A percentile compares a stretch with the other conserved stretches of the same genome.
These are phyloP conservation scores for Sebastes melanostomus DNA, from an alignment of 2,797 vertebrate genomes.

Conservation along the genomic window DNA sequence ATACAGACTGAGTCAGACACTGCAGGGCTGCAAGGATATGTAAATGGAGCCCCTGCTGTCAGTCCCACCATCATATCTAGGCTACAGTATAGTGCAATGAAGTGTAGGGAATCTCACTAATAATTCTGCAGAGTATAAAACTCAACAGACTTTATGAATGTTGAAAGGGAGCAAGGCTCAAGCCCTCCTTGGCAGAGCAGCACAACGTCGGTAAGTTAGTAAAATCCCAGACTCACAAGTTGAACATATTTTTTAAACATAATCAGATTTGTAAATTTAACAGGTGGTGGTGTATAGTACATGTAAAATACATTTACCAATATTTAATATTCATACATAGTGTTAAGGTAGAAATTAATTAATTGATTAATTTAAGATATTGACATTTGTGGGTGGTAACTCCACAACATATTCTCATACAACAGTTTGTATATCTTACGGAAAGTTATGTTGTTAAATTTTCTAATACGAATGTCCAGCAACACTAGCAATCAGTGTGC, in stretches of 20 bases:
- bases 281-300: background rate
- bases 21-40: background rate
- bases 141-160: constrained; percentile 3
- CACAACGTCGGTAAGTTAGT: background rate
- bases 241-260: background rate
- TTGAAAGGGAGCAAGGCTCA: background rate
- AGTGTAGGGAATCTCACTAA: background rate
- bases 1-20: background rate
- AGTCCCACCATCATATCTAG: background rate
- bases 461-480: background rate
- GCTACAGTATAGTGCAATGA: background rate
- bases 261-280: background rate
- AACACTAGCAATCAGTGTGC: background rate
- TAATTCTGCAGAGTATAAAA: constrained; percentile 1
- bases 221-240: background rate
- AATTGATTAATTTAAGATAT: background rate
- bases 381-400: background rate
- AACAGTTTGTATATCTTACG: fast-evolving
- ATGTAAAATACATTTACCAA: background rate
- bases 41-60: background rate
- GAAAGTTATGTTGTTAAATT: background rate
- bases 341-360: background rate
- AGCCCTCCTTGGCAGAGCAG: background rate
- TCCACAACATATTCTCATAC: background rate
- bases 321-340: background rate